Evolutionary conservation across 2,797 vertebrate species (phyloP), one percentile per base, ranked within the genome.

Genomic region (Pipistrellus nathusii): DNA sequence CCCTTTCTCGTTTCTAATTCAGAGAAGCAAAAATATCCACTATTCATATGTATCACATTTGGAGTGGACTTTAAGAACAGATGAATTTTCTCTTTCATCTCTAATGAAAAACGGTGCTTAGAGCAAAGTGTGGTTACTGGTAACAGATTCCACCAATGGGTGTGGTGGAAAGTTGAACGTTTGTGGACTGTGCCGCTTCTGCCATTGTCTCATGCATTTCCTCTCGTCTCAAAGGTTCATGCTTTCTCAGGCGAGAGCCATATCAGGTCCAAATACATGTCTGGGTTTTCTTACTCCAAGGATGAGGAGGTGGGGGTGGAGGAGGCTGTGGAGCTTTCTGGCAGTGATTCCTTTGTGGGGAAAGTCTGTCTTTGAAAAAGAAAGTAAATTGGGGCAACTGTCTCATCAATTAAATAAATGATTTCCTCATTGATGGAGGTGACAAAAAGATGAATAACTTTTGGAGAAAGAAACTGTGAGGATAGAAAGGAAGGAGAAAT

Each of bases 161-260:
- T 93, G 95, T 92, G 95, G 96, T 27, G 80, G 93, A 86, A 95
- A 95, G 94, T n/a, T 90, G 87, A 95, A 90, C 83, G 25, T 12
- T 90, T 91, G n/a, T 90, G 96, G 82, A 82, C 97, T 41, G 75
- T 94, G 64, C 25, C 64, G 90, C 89, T 80, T 78, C 81, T 96
- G 82, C 92, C 96, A 94, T 97, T 97, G 97, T 98, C 97, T 98
- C 27, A 85, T 87, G 75, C 59, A 95, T 95, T 98, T 98, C 98
- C 97, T 98, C 96, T 96, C 59, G 94, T 87, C 32, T 96, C 20
- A 30, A 90, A 64, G 57, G 21, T 83, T 97, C 12, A 30, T 93
- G 57, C 75, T 93, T 97, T 96, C 95, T 87, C 95, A 96, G 90
- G 85, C 91, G n/a, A 81, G 85, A 85, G 23, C 88, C 59, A 20